Conservation (phyloP, 2,888 invertebrate species). For the Cosmia pyralina region DNA sequence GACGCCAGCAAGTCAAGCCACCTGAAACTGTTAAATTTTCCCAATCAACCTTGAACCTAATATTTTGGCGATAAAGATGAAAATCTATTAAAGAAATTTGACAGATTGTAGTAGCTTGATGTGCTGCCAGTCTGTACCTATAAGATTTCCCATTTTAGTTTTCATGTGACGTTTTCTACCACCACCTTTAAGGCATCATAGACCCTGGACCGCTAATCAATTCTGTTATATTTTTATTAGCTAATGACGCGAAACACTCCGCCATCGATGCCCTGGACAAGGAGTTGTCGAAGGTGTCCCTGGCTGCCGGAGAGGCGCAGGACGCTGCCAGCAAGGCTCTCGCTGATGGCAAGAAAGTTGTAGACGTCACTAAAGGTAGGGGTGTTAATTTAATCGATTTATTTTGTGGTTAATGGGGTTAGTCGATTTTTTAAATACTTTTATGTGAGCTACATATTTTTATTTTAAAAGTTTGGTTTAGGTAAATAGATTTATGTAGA, state of each 20-base stretch:
- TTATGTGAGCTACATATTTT: not conserved
- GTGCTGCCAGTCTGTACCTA: too few species aligned
- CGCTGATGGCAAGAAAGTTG: constrained; percentile 87
- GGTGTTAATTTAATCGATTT: constrained; percentile 6
- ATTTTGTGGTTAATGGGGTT: not conserved
- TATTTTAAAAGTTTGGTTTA: not conserved
- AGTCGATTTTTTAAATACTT: constrained; percentile 1
- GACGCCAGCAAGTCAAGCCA: too few species aligned
- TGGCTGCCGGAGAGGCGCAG: constrained; percentile 86
- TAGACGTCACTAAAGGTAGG: constrained; percentile 87
- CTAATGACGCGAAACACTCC: constrained; percentile 84
- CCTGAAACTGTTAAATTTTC: too few species aligned
- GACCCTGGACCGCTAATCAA: not conserved
- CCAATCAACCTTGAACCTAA: too few species aligned
- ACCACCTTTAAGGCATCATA: not conserved
- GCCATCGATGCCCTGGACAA: constrained; percentile 89
- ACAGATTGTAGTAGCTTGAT: too few species aligned
- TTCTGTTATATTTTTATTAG: constrained; percentile 67
- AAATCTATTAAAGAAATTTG: too few species aligned
- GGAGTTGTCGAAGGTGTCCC: constrained; percentile 86
- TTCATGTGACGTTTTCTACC: not conserved
- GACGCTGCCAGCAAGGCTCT: constrained; percentile 85
- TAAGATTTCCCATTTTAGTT: not conserved
- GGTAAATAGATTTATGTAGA: not conserved
- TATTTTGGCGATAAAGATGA: too few species aligned